phyloP scores from a whole-genome alignment of 1,140 invertebrate species.

The roundworm (Caenorhabditis elegans) region WBcel235 BX284602.5:10535001-10535500 shows the following conservation, averaged over 20 bases:
- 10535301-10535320: conserved; percentile 82
- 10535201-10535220: conserved; percentile 99
- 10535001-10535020: too few relatives aligned
- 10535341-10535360: conserved; percentile 89
- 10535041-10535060: conserved; percentile 71
- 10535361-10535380: conserved; percentile 90
- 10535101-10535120: conserved; percentile 99
- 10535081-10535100: conserved; percentile 99
- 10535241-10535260: conserved; percentile 84
- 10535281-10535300: conserved; percentile 91
- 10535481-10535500: conserved; percentile 93
- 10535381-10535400: conserved; percentile 96
- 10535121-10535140: conserved; percentile 98
- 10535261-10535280: conserved; percentile 94
- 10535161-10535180: conserved; percentile 96
- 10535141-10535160: conserved; percentile 98
- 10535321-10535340: conserved; percentile 93
- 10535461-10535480: conserved; percentile 91
- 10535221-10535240: conserved; percentile 96
- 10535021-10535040: too few relatives aligned
- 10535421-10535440: conserved; percentile 35
- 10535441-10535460: conserved; percentile 46
- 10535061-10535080: conserved; percentile 87
- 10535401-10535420: conserved; percentile 73
- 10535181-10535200: conserved; percentile 93